Conservation (phyloP, 1,140 invertebrate genomes). For the Lanistes nyassanus region DNA sequence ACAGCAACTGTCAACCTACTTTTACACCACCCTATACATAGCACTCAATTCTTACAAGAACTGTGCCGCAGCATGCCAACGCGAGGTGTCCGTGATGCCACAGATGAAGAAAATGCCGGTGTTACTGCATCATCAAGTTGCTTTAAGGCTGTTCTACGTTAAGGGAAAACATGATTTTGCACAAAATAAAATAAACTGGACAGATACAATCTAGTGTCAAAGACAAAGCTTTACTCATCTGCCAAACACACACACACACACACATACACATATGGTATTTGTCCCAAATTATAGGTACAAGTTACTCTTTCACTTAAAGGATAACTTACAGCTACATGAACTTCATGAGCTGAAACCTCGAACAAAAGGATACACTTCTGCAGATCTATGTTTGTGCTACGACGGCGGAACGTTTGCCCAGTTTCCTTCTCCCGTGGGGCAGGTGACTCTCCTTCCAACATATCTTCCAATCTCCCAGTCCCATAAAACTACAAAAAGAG, state of each 20-base stretch:
- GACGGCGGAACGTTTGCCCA: constrained; percentile 44
- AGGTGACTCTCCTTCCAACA: constrained; percentile 47
- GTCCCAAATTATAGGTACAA: no score
- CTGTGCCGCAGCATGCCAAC: constrained; percentile 28
- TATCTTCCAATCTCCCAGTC: constrained; percentile 27
- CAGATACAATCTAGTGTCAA: no score
- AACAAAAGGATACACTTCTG: constrained; percentile 53
- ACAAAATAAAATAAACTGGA: no score
- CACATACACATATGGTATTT: no score
- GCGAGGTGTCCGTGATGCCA: constrained; percentile 29
- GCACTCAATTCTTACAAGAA: constrained; percentile 37
- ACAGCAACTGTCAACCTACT: no score
- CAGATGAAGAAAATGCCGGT: constrained; percentile 35
- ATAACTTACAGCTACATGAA: neutral
- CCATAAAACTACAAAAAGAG: neutral
- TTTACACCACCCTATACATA: no score
- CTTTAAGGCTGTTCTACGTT: constrained; percentile 43
- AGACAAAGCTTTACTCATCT: no score
- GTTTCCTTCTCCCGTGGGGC: constrained; percentile 40
- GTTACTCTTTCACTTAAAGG: no score
- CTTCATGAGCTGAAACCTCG: neutral
- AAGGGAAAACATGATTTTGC: constrained; percentile 37
- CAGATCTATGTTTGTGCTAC: constrained; percentile 47
- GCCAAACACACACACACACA: no score
- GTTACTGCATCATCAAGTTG: constrained; percentile 56